Evolutionary conservation across 2,797 vertebrate species (phyloP).

Genomic region (Cyprinodon diabolis): DNA sequence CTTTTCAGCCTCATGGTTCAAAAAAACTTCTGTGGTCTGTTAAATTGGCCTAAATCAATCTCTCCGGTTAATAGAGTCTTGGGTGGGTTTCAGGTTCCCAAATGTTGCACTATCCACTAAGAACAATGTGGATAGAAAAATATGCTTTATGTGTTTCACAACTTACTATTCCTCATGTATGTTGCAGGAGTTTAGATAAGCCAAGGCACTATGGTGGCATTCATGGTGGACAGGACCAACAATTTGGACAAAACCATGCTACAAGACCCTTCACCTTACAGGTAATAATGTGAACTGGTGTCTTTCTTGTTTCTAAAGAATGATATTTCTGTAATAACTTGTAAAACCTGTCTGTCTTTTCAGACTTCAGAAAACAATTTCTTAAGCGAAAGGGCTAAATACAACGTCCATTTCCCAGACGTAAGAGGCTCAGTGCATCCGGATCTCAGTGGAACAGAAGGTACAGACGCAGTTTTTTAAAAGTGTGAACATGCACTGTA

Average conservation of each 20-base stretch:
- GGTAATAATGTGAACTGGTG: constrained; percentile 58
- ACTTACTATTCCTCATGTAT: not conserved
- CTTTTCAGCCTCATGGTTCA: too few species aligned
- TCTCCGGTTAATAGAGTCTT: not conserved
- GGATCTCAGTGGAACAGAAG: constrained; percentile 54
- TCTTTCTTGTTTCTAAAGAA: not conserved
- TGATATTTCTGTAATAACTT: not conserved
- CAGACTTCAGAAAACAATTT: constrained; percentile 55
- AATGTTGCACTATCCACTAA: not conserved
- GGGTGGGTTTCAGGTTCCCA: not conserved
- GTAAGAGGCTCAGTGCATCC: constrained; percentile 46
- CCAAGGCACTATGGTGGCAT: constrained; percentile 72
- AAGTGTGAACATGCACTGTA: too few species aligned
- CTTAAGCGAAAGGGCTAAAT: constrained; percentile 35
- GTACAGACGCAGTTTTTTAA: constrained; percentile 9
- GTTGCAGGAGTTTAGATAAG: constrained; percentile 79
- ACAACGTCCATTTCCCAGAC: constrained; percentile 63
- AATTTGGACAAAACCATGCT: constrained; percentile 49
- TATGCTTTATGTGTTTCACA: not conserved
- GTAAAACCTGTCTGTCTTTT: not conserved
- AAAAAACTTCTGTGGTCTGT: too few species aligned
- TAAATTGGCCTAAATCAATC: not conserved
- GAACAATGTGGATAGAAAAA: not conserved
- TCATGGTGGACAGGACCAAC: constrained; percentile 69
- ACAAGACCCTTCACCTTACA: constrained; percentile 27